These are phyloP conservation scores for Crotalus tigris DNA, from an alignment of 2,113 vertebrate genomes.

Conservation along the genomic window DNA sequence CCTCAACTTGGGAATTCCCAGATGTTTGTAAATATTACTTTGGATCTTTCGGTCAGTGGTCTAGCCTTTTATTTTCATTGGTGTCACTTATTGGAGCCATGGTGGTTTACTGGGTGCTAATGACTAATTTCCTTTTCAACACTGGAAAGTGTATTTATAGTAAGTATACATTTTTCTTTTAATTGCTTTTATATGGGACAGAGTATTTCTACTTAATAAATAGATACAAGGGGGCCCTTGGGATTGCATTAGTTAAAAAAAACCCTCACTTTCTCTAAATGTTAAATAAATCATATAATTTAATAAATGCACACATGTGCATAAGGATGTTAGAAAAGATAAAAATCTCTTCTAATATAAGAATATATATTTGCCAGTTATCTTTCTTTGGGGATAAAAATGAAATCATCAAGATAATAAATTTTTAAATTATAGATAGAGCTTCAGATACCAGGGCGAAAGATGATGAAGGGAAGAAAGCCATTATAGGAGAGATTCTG, in stretches of 20 bases:
- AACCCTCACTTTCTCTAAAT: background rate
- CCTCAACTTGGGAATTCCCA: slow-evolving; percentile 91
- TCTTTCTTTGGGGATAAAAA: background rate
- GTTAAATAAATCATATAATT: background rate
- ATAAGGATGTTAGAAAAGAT: background rate
- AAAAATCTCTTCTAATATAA: background rate
- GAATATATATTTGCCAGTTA: background rate
- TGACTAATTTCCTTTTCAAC: slow-evolving; percentile 98
- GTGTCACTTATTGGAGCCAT: slow-evolving; percentile 93
- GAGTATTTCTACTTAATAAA: background rate
- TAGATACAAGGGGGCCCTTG: background rate
- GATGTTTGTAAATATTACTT: slow-evolving; percentile 95
- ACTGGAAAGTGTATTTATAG: slow-evolving; percentile 93
- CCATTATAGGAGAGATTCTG: background rate
- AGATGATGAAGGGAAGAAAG: background rate
- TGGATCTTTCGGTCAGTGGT: slow-evolving; percentile 91
- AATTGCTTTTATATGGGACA: background rate
- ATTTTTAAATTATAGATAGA: background rate
- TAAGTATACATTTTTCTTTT: slow-evolving; percentile 69
- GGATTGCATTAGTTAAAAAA: background rate
- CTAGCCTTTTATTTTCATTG: slow-evolving; percentile 91
- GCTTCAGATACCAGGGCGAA: background rate
- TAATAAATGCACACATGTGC: background rate
- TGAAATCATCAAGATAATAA: background rate
- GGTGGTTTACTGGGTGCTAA: slow-evolving; percentile 99